These are phyloP conservation scores for Diplodus puntazzo DNA, from an alignment of 2,797 vertebrate species.

Conservation along the genomic window DNA sequence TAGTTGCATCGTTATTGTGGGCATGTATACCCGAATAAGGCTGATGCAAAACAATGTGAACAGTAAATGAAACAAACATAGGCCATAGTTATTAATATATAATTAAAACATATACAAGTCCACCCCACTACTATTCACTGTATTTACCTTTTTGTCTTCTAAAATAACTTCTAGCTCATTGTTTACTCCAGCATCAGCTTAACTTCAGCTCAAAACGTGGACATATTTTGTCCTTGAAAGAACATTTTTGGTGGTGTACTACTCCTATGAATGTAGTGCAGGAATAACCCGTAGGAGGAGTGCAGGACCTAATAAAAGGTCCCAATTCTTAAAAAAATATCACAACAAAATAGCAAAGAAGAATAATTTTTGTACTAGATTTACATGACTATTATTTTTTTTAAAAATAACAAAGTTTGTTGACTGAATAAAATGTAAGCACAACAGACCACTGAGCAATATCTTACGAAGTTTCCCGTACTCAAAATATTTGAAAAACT, in stretches of 20 bases:
- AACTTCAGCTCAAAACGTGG: constrained; percentile 4
- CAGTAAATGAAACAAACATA: neutral
- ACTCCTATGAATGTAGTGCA: neutral
- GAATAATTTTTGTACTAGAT: neutral
- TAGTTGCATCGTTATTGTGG: neutral
- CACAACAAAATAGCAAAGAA: neutral
- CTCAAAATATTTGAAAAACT: neutral
- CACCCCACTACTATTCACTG: neutral
- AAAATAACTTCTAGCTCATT: neutral
- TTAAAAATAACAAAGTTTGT: neutral
- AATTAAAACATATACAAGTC: neutral
- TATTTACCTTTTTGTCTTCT: neutral
- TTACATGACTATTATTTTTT: neutral
- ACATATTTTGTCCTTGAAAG: constrained; percentile 3
- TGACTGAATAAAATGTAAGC: constrained; percentile 7
- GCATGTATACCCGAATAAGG: neutral
- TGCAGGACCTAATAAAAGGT: neutral
- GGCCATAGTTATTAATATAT: neutral
- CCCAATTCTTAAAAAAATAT: neutral
- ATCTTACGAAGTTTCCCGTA: neutral
- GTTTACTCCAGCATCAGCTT: constrained; percentile 9
- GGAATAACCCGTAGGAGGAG: neutral
- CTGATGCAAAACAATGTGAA: neutral
- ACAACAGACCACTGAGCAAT: neutral
- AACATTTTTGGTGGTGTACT: constrained; percentile 4